phyloP scores from a whole-genome alignment of 2,113 vertebrate species.

The Brachyistius frenatus region DNA sequence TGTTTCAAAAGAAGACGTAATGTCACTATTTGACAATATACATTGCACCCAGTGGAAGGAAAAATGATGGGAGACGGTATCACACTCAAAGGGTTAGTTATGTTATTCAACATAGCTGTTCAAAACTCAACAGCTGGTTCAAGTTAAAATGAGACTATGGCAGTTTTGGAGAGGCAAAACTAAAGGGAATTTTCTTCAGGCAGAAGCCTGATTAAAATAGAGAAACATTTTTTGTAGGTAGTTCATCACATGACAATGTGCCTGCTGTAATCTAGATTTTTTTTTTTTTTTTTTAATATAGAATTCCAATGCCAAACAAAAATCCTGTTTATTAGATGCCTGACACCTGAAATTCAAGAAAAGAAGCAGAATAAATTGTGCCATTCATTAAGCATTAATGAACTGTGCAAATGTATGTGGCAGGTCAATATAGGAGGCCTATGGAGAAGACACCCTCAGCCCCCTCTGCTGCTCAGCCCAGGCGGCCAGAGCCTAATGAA shows the following conservation, averaged over 20 bases:
- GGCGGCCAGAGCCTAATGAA: conserved; percentile 77
- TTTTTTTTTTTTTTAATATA: conserved; percentile 13
- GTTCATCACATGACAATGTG: conserved; percentile 19
- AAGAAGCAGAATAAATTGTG: conserved; percentile 74
- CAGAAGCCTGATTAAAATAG: background rate
- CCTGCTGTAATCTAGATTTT: conserved; percentile 29
- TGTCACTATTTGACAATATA: too few species aligned
- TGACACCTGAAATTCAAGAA: conserved; percentile 57
- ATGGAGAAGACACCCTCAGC: conserved; percentile 50
- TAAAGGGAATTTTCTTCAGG: conserved; percentile 12
- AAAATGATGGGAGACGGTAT: too few species aligned
- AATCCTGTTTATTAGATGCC: conserved; percentile 66
- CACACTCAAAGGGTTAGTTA: too few species aligned
- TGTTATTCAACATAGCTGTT: too few species aligned
- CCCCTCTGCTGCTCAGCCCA: conserved; percentile 58
- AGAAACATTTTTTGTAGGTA: background rate
- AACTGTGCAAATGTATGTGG: conserved; percentile 82
- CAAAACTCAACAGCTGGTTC: background rate
- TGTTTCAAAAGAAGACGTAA: too few species aligned
- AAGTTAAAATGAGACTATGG: background rate
- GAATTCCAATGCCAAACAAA: conserved; percentile 46
- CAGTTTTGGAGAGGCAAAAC: background rate
- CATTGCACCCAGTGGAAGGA: too few species aligned
- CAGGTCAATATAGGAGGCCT: conserved; percentile 80
- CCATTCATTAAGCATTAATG: conserved; percentile 82